Evolutionary conservation across 37 sponge, comb jelly and placozoan species (phyloP), one percentile per base, ranked within the genome.

Genomic region (Agelas oroides): DNA sequence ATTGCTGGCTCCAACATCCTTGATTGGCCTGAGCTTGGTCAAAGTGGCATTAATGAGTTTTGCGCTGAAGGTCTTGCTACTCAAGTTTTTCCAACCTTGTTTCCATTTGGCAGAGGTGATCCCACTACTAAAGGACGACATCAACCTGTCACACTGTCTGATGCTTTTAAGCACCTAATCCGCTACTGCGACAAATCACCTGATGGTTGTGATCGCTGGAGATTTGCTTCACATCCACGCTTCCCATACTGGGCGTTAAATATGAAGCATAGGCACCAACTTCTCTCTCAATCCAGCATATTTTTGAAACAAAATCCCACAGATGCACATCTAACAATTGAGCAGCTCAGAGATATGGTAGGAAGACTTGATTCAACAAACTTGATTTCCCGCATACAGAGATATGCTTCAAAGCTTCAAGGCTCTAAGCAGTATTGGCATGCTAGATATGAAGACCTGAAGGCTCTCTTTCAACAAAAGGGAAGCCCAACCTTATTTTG

Each of bases 71-170:
- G n/a, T n/a, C n/a, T n/a, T n/a, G n/a, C n/a, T n/a, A n/a, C n/a
- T n/a, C n/a, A n/a, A n/a, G n/a, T n/a, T n/a, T n/a, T n/a, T n/a
- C n/a, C n/a, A n/a, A n/a, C 81, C 14, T 59, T 87, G 15, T 86
- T 87, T 63, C 88, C 88, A 63, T 64, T 62, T 33, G 88, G 88
- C 24, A 54, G 60, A 55, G 81, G 81, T 36, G 88, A 87, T 61
- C 75, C 75, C 2, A 71, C 75, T 11, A 40, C 23, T 17, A 37
- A 59, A 40, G 32, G 41, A 20, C 27, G 76, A 17, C 68, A 71
- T 0, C 70, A 27, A 54, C 40, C 21, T 5, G 88, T 80, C 39
- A 56, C 61, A 40, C 41, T 68, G 17, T 5, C 71, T 15, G 57
- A 79, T 8, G 19, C 20, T 28, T 80, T 90, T 41, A 87, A 87